Evolutionary conservation across 2,113 vertebrate species (phyloP).

Genomic region (Patagioenas fasciata): DNA sequence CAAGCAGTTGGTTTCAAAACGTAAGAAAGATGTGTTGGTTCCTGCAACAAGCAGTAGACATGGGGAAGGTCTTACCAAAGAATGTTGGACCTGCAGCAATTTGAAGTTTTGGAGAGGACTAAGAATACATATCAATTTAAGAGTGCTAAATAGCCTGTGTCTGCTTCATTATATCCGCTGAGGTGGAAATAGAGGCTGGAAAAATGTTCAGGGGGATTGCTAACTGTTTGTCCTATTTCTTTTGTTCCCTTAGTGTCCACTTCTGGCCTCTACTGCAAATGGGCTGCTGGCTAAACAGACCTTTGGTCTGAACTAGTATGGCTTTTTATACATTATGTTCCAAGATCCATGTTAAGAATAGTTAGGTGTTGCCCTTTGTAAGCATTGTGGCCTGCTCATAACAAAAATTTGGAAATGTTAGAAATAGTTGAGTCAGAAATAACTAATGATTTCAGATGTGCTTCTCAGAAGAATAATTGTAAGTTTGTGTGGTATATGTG

Average conservation of each 20-base stretch:
- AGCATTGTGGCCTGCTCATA: accelerated
- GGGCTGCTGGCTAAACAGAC: background rate
- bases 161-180: background rate
- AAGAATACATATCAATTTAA: background rate
- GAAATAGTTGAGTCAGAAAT: background rate
- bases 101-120: background rate
- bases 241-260: background rate
- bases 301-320: background rate
- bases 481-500: background rate
- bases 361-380: background rate
- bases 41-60: background rate
- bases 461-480: background rate
- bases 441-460: background rate
- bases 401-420: background rate
- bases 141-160: background rate
- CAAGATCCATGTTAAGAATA: background rate
- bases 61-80: background rate
- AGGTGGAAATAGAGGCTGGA: background rate
- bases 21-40: background rate
- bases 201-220: background rate
- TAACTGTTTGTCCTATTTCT: background rate
- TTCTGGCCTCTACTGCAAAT: background rate
- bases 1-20: background rate
- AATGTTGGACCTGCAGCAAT: background rate
- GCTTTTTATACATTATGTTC: background rate